Evolutionary conservation across 1,140 invertebrate species (phyloP), one percentile per base, ranked within the genome.

Genomic region (Drosophila tristis): DNA sequence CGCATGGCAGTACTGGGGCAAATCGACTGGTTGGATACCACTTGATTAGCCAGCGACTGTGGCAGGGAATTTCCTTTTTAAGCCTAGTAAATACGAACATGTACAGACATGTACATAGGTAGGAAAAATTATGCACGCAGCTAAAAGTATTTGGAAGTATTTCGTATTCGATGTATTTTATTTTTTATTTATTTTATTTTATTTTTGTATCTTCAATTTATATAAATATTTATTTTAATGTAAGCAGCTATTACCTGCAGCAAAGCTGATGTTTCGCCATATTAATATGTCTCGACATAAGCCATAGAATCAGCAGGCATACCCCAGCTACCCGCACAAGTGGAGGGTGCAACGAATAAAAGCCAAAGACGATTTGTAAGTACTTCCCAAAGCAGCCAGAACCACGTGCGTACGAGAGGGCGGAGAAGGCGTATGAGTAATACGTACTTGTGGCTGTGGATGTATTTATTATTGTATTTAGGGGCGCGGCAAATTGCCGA

Each of bases 371-470:
- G 63, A 76, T 76, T 76, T 76, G 81, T 78, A 86, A 65, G 74
- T 70, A 72, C 64, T 87, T 81, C 55, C 57, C 62, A 80, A 80
- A 74, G 81, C 65, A 60, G 61, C 79, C 59, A 31, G 59, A 72
- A 61, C 44, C 68, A 61, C 39, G 44, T 80, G 26, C 45, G 53
- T 31, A 20, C 64, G 29, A 8, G 26, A 0, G 2, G 20, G 23
- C 1, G 23, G 23, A 25, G 43, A 9, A 15, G 4, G 35, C n/a
- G n/a, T n/a, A n/a, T n/a, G n/a, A n/a, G n/a, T n/a, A n/a, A 25
- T 25, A 25, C 23, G 54, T 35, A 49, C 1, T 11, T 42, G 16
- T 50, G 51, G 11, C 29, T 47, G 48, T 59, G 20, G 23, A 20
- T 25, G 73, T 54, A 42, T 43, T 47, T 71, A 56, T 51, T 70